Base-by-base conservation (phyloP, 1,140 invertebrate species). In the Meteorus sp. region DNA sequence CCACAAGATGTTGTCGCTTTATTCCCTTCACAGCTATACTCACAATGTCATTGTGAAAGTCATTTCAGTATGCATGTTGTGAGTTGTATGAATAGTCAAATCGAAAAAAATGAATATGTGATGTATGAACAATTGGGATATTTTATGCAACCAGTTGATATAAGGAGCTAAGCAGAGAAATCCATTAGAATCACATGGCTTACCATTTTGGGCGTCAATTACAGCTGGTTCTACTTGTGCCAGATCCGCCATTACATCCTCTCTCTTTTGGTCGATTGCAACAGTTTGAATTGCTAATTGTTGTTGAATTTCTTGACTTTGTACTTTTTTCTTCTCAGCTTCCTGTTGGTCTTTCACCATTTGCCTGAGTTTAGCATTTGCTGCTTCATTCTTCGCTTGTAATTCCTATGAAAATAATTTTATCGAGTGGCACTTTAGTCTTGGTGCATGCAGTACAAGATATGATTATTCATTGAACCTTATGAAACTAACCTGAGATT, bases 311-410 rank as follows among this genome's bases (percentile, higher is more conserved):
- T 98, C 94, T 80, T 99, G 95, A 68, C 94, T 97, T 69, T 97
- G 92, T 8, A 96, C 92, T 82, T 99, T 99, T 79, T 98, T 97
- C 81, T 98, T 94, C 73, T 99, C 97, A 8, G 98, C 98, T 81
- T 99, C 97, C 72, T 99, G 97, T 78, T 99, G 98, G 80, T 99
- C 95, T 81, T 97, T 96, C 33, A 98, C 91, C 98, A 99, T 99
- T 76, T 99, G 95, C 65, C 95, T 90, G 9, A 99, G 83, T 82
- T 99, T 99, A 1, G 92, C 90, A 82, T 99, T 99, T 17, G 98
- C 98, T 8, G 95, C 94, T 71, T 96, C 93, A 76, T 99, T 99
- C 82, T 99, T 99, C n/a, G 93, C 91, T 85, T 98, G 93, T 29
- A 99, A 78, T 82, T 99, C 95, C 82, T 93, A 60, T 19, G 43